Evolutionary conservation across 1,140 invertebrate genomes (phyloP).

Genomic region (Habropoda laboriosa): DNA sequence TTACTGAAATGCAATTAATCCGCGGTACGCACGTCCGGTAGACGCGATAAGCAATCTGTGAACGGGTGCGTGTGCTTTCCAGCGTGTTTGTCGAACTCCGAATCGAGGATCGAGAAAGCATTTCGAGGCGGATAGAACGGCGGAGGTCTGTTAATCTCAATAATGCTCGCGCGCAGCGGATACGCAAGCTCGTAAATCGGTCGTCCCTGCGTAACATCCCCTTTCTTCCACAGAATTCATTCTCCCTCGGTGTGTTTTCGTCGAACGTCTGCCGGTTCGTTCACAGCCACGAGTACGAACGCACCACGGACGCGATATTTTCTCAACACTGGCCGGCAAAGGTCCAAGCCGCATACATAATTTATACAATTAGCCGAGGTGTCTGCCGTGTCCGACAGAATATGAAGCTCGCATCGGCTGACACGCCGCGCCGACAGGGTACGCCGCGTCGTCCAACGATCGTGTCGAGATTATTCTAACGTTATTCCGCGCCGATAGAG

Average conservation of each 20-base stretch:
- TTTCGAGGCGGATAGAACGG: conserved; percentile 33
- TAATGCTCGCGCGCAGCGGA: conserved; percentile 73
- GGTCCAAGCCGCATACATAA: conserved; percentile 63
- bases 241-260: conserved; percentile 14
- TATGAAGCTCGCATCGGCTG: conserved; percentile 37
- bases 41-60: conserved; percentile 7
- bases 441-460: background rate
- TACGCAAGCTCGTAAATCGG: conserved; percentile 70
- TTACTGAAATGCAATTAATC: background rate
- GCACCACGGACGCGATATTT: background rate
- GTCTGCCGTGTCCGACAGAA: conserved; percentile 50
- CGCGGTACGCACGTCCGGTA: background rate
- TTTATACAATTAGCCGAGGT: conserved; percentile 70
- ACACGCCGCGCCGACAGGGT: conserved; percentile 33
- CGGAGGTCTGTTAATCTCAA: conserved; percentile 73
- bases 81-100: background rate
- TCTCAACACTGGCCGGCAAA: conserved; percentile 54
- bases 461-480: conserved; percentile 1
- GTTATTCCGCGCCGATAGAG: background rate
- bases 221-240: conserved; percentile 8
- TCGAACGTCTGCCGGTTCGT: conserved; percentile 10
- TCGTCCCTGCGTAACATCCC: conserved; percentile 28
- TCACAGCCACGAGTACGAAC: conserved; percentile 8
- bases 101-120: conserved; percentile 56
- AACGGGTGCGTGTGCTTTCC: background rate